Evolutionary conservation across 1,140 invertebrate species (phyloP).

Genomic region (Zaprionus inermis): DNA sequence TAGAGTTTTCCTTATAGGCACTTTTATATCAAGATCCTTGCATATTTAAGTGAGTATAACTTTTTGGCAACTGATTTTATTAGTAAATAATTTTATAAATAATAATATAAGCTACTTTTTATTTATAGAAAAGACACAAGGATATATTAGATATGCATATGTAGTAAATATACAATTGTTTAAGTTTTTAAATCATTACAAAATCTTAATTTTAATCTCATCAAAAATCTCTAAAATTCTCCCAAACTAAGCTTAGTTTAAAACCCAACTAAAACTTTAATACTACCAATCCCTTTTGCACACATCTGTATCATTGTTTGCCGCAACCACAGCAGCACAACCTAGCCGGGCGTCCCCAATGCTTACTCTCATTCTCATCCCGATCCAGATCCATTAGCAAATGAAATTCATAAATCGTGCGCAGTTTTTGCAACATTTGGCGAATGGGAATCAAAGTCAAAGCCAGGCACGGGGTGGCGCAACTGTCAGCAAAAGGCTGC

Average conservation of each 20-base stretch:
- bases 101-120: too few species aligned
- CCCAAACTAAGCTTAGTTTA: background rate
- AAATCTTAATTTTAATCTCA: background rate
- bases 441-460: slow-evolving; percentile 73
- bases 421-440: slow-evolving; percentile 68
- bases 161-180: too few species aligned
- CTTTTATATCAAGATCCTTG: too few species aligned
- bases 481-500: slow-evolving; percentile 35
- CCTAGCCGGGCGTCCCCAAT: background rate
- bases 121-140: too few species aligned
- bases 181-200: too few species aligned
- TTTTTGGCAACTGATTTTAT: too few species aligned
- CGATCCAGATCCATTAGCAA: slow-evolving; percentile 77
- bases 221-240: background rate
- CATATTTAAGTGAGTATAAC: too few species aligned
- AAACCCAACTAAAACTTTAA: slow-evolving; percentile 38
- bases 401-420: slow-evolving; percentile 77
- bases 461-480: slow-evolving; percentile 50
- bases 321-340: background rate
- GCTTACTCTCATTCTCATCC: slow-evolving; percentile 7
- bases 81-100: too few species aligned
- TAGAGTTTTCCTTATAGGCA: too few species aligned
- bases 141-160: too few species aligned
- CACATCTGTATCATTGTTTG: slow-evolving; percentile 71
- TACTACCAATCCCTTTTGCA: slow-evolving; percentile 66